These are phyloP conservation scores for Aramus guarauna DNA, from an alignment of 2,113 vertebrate genomes.

Conservation along the genomic window DNA sequence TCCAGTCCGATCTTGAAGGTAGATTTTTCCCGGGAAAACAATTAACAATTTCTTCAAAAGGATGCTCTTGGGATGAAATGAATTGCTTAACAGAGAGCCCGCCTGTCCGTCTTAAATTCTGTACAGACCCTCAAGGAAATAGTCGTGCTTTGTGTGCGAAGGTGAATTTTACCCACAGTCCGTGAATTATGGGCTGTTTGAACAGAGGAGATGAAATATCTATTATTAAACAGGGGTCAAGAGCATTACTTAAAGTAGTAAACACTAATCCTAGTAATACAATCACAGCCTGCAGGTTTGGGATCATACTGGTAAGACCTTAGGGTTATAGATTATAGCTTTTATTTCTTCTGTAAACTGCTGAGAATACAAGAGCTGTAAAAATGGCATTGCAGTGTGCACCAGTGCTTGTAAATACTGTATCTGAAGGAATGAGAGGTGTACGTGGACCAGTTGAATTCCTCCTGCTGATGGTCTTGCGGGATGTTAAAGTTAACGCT, in stretches of 20 bases:
- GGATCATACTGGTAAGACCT: background rate
- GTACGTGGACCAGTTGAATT: background rate
- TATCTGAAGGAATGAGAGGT: background rate
- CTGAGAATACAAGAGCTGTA: background rate
- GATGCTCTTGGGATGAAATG: background rate
- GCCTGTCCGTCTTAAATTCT: fast-evolving
- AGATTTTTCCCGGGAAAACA: background rate
- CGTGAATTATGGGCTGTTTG: background rate
- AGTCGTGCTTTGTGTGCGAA: fast-evolving
- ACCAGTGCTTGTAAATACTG: background rate
- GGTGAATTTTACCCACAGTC: background rate
- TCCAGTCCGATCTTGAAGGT: background rate
- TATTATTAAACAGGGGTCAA: background rate
- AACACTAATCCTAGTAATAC: background rate
- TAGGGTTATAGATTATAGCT: background rate
- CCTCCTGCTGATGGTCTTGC: background rate
- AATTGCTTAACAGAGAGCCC: background rate
- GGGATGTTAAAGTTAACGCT: background rate
- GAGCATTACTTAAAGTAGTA: background rate
- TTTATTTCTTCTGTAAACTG: background rate
- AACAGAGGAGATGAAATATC: background rate
- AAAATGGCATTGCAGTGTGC: background rate
- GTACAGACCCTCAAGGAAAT: background rate
- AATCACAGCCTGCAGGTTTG: background rate
- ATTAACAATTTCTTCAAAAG: background rate